Evolutionary conservation across 2,888 invertebrate species (phyloP), one percentile per base, ranked within the genome.

Genomic region (Tromatobia lineatoria): DNA sequence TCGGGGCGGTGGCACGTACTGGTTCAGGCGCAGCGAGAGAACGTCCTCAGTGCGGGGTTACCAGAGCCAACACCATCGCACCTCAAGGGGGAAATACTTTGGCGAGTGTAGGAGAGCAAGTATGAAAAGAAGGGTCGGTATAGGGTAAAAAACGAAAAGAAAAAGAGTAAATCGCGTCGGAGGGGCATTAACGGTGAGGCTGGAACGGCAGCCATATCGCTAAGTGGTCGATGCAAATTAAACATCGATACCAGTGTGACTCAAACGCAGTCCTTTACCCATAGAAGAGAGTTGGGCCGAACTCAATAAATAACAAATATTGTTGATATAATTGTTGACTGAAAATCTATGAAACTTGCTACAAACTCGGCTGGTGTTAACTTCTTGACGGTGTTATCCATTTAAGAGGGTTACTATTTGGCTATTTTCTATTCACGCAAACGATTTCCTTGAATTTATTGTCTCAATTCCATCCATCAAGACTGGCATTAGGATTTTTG

Each of bases 201-300:
- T 52, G 34, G 52, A 18, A 18, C 20, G 18, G 18, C 13, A 38
- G 23, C 2, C 18, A 52, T 70, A 18, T 85, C 88, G 89, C 89
- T 90, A 88, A 90, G 88, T 90, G 89, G 88, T 87, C 88, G 89
- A 89, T 88, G 88, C 88, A 88, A 89, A 90, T 90, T 90, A 89
- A 88, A 90, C 88, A 20, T 64, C 34, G 4, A 42, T 64, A n/a
- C 11, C 38, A 38, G 42, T 42, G n/a, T n/a, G n/a, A n/a, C n/a
- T n/a, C n/a, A n/a, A n/a, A n/a, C n/a, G n/a, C n/a, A n/a, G n/a
- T n/a, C n/a, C n/a, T n/a, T n/a, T n/a, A n/a, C n/a, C n/a, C n/a
- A n/a, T n/a, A n/a, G n/a, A n/a, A n/a, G n/a, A n/a, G n/a, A n/a
- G n/a, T n/a, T n/a, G n/a, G n/a, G n/a, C n/a, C n/a, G n/a, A n/a